phyloP scores from a whole-genome alignment of 2,888 invertebrate species.

The Drosophila phalerata region DNA sequence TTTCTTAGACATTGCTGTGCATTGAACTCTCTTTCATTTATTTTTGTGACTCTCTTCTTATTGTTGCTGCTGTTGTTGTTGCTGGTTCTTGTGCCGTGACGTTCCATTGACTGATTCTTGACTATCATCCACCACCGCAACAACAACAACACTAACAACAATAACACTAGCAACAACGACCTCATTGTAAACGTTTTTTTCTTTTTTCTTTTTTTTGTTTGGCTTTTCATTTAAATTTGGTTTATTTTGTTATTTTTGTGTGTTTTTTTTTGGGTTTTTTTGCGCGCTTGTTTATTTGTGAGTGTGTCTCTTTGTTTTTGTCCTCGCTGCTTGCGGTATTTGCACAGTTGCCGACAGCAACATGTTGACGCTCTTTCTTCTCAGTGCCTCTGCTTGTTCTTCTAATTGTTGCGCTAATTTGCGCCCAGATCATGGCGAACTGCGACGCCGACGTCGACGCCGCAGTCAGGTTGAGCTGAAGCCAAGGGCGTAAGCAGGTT shows the following conservation, averaged over 20 bases:
- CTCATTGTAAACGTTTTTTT: slow-evolving; percentile 45
- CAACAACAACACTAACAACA: slow-evolving; percentile 31
- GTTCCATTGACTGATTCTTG: slow-evolving; percentile 75
- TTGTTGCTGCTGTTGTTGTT: slow-evolving; percentile 21
- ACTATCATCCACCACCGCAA: slow-evolving; percentile 50
- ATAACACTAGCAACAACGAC: slow-evolving; percentile 37
- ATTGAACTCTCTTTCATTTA: slow-evolving; percentile 30
- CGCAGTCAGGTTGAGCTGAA: neutral
- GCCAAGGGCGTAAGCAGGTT: too few species aligned
- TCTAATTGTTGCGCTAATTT: slow-evolving; percentile 34
- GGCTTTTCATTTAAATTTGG: slow-evolving; percentile 71
- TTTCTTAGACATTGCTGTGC: slow-evolving; percentile 37
- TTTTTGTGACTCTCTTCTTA: slow-evolving; percentile 5
- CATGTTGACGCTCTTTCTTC: slow-evolving; percentile 20
- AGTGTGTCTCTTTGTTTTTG: slow-evolving; percentile 41
- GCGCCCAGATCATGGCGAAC: slow-evolving; percentile 2
- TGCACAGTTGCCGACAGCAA: slow-evolving; percentile 63
- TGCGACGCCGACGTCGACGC: neutral
- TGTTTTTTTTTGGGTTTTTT: slow-evolving; percentile 26
- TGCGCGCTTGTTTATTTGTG: slow-evolving; percentile 42
- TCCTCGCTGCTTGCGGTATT: slow-evolving; percentile 52
- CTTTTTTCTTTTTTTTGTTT: slow-evolving; percentile 47
- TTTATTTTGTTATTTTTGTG: slow-evolving; percentile 33
- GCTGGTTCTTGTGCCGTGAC: slow-evolving; percentile 72
- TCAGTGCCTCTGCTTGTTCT: slow-evolving; percentile 18